Base-by-base conservation (phyloP, 1,140 invertebrate species). In the Neomicropteryx cornuta region DNA sequence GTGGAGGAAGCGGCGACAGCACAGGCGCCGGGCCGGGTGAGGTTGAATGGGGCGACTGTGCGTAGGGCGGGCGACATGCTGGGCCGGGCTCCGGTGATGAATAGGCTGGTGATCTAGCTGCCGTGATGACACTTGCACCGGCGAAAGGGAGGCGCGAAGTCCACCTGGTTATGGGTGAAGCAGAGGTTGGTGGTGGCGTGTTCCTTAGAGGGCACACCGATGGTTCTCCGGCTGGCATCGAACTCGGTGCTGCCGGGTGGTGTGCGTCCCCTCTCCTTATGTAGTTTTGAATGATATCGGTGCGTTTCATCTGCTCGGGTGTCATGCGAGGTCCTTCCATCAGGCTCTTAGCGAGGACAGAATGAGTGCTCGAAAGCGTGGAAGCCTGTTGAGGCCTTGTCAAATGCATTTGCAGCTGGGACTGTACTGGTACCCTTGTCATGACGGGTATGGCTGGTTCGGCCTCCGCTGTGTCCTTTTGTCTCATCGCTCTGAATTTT, bases 241-340 rank as follows among this genome's bases (percentile, higher is more conserved):
- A 49, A 55, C 23, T 47, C 40, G 21, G 46, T 43, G 42, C 38
- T 38, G 38, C 45, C 33, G 30, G 45, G 35, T 52, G 51, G 13
- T 55, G 61, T 1, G 68, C 59, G 39, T 79, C 77, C 5, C 76
- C 78, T 22, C 83, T 71, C 78, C 88, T 87, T 55, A 91, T 85
- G 54, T 86, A 89, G 55, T 85, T 87, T 57, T 89, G 85, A 48
- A 91, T 88, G 42, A 90, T 83, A 53, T 90, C 86, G 22, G 84
- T 85, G 47, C 85, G 76, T 60, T 90, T 89, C 56, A 87, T 71
- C 64, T 90, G 87, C 59, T 91, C 87, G 18, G 85, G 81, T 4
- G 83, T 89, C 80, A 90, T 83, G 27, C 84, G 70, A 0, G 87
- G 87, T 1, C 84, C 83, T 52, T 90, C 87, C 81, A 88, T 88